These are phyloP conservation scores for Steinernema hermaphroditum DNA, from an alignment of 2,888 invertebrate genomes.

Conservation along the genomic window DNA sequence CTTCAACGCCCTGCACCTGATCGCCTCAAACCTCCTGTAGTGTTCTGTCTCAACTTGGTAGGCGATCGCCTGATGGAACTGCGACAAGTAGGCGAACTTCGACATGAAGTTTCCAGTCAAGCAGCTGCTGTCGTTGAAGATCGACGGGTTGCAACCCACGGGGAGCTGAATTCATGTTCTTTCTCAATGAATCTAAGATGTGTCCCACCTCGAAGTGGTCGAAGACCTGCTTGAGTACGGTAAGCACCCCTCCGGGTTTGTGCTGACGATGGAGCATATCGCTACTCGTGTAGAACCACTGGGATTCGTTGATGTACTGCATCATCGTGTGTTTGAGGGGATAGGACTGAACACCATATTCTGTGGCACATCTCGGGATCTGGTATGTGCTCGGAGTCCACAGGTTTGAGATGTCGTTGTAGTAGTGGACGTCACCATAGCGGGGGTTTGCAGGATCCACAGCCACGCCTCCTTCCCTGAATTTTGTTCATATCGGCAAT, in stretches of 20 bases:
- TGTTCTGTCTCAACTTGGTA: slow-evolving; percentile 68
- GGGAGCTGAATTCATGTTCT: slow-evolving; percentile 39
- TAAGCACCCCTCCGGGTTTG: slow-evolving; percentile 76
- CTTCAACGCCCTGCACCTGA: too few species aligned
- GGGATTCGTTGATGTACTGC: slow-evolving; percentile 42
- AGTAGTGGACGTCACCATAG: slow-evolving; percentile 87
- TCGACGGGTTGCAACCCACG: slow-evolving; percentile 35
- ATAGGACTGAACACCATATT: slow-evolving; percentile 90
- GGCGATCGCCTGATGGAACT: slow-evolving; percentile 83
- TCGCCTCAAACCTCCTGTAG: slow-evolving; percentile 56
- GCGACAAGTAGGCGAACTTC: slow-evolving; percentile 72
- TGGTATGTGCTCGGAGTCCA: slow-evolving; percentile 82
- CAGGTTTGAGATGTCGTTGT: slow-evolving; percentile 78
- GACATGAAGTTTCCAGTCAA: slow-evolving; percentile 7
- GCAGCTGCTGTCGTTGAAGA: slow-evolving; percentile 46
- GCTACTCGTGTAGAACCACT: slow-evolving; percentile 44
- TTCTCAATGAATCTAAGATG: background rate
- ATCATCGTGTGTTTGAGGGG: slow-evolving; percentile 70
- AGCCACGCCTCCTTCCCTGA: slow-evolving; percentile 76
- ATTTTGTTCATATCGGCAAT: too few species aligned
- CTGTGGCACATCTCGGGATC: slow-evolving; percentile 84
- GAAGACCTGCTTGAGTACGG: slow-evolving; percentile 54
- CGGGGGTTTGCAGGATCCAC: slow-evolving; percentile 77
- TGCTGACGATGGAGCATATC: slow-evolving; percentile 74
- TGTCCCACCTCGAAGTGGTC: slow-evolving; percentile 55